Evolutionary conservation across 2,888 invertebrate species (phyloP).

Genomic region (Brachypalpus laphriformis): DNA sequence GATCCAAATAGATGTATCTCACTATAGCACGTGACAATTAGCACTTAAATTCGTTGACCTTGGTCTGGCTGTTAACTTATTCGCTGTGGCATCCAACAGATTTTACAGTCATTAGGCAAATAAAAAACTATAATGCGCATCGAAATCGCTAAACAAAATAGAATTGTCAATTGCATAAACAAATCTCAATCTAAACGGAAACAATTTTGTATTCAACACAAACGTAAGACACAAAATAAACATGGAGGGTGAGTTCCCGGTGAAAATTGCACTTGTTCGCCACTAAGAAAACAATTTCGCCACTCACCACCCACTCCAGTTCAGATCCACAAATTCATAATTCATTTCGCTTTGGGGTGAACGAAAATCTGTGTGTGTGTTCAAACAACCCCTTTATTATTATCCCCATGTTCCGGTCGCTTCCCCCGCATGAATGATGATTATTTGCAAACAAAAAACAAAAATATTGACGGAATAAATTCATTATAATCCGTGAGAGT

Average conservation of each 20-base stretch:
- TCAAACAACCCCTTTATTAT: neutral
- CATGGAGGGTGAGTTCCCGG: neutral
- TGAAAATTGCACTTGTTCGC: neutral
- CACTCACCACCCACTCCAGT: neutral
- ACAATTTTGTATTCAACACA: neutral
- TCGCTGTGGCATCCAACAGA: neutral
- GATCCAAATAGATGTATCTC: neutral
- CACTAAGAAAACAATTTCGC: neutral
- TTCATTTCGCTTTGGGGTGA: neutral
- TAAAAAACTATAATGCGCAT: neutral
- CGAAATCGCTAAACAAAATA: neutral
- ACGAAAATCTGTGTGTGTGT: neutral
- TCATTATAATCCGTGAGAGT: conserved; percentile 22
- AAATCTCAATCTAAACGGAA: neutral
- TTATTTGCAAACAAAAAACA: conserved; percentile 22
- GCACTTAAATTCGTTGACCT: neutral
- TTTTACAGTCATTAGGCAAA: neutral
- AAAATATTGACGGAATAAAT: conserved; percentile 32
- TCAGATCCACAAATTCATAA: neutral
- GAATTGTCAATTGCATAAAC: neutral
- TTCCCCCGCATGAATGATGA: conserved; percentile 3
- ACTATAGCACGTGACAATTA: neutral
- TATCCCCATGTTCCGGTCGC: neutral
- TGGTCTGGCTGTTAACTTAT: neutral
- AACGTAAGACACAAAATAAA: neutral